Conservation (phyloP, 2,888 invertebrate genomes). For the Poecilus cupreus region DNA sequence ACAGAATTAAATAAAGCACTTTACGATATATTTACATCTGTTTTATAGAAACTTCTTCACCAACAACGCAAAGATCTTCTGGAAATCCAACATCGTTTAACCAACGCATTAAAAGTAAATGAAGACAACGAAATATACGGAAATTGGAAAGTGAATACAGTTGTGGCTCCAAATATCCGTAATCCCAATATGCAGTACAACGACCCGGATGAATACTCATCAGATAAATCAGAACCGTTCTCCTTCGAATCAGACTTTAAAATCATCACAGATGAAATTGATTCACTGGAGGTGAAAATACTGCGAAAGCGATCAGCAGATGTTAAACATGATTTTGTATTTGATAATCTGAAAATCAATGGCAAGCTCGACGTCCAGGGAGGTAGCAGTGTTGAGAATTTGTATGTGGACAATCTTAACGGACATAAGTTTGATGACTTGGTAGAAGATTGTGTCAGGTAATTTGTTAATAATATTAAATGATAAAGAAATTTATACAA, state of each 20-base stretch:
- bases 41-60: constrained; percentile 17
- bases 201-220: neutral
- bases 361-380: constrained; percentile 68
- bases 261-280: constrained; percentile 45
- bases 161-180: constrained; percentile 59
- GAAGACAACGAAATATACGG: constrained; percentile 58
- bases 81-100: constrained; percentile 2
- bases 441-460: constrained; percentile 66
- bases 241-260: constrained; percentile 31
- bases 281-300: constrained; percentile 54
- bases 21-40: neutral
- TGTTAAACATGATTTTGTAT: constrained; percentile 31
- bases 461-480: constrained; percentile 63
- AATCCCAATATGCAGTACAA: constrained; percentile 59
- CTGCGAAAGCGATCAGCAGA: constrained; percentile 7
- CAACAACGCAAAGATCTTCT: constrained; percentile 22
- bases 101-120: constrained; percentile 40
- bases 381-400: constrained; percentile 65
- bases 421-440: constrained; percentile 66
- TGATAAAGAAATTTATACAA: too few species aligned
- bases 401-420: constrained; percentile 67
- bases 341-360: constrained; percentile 67
- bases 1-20: too few species aligned
- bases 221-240: neutral
- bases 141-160: constrained; percentile 59